phyloP scores from a whole-genome alignment of 2,797 vertebrate species.

The Benthosema pterotum region DNA sequence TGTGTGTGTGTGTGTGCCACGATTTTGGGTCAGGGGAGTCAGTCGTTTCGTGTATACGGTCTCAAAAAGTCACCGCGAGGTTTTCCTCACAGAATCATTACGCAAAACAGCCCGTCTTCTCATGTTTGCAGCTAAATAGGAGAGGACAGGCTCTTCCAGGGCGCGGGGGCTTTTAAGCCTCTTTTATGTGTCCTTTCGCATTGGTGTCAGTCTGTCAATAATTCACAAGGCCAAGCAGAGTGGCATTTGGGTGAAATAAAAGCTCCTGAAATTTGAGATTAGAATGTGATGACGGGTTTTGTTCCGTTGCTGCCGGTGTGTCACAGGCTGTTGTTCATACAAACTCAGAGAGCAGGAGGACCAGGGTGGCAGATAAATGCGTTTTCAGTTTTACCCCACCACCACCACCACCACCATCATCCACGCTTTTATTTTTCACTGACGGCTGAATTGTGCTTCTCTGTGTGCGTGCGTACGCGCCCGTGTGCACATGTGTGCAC shows the following conservation, averaged over 20 bases:
- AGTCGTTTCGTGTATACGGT: conserved; percentile 40
- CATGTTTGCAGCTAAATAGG: conserved; percentile 69
- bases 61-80: conserved; percentile 54
- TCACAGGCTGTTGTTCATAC: conserved; percentile 62
- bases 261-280: conserved; percentile 80
- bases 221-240: conserved; percentile 80
- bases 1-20: conserved; percentile 35
- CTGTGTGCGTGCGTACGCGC: conserved; percentile 44
- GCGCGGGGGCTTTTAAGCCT: conserved; percentile 74
- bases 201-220: conserved; percentile 82
- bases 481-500: conserved; percentile 33
- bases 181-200: conserved; percentile 80
- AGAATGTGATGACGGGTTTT: conserved; percentile 76
- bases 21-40: conserved; percentile 58
- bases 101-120: conserved; percentile 49
- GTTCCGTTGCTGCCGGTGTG: conserved; percentile 69
- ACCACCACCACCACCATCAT: conserved; percentile 3
- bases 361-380: conserved; percentile 64
- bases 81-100: conserved; percentile 62
- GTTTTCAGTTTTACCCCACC: conserved; percentile 33
- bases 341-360: conserved; percentile 64
- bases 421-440: conserved; percentile 49
- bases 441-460: conserved; percentile 66
- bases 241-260: conserved; percentile 79
- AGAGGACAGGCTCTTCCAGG: conserved; percentile 74